A percentile compares a stretch with the other conserved stretches of the same genome.
phyloP scores from a whole-genome alignment of 2,888 invertebrate species.

The Xylophagus ater region DNA sequence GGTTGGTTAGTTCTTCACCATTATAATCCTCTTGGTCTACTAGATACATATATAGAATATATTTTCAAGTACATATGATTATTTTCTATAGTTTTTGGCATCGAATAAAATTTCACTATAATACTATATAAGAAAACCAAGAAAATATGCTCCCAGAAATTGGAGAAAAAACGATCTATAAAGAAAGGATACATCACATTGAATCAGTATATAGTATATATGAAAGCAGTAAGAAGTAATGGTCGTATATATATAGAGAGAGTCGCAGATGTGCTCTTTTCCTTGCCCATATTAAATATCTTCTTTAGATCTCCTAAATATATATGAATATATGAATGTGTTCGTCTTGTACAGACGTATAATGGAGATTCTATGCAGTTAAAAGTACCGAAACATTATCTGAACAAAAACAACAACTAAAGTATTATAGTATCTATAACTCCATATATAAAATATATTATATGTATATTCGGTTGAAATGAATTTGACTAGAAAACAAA shows the following conservation, averaged over 20 bases:
- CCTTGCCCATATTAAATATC: constrained; percentile 16
- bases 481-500: too few relatives aligned
- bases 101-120: constrained; percentile 12
- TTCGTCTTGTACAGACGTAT: constrained; percentile 11
- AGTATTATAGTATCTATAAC: too few relatives aligned
- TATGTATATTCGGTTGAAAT: too few relatives aligned
- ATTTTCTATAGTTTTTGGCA: too few relatives aligned
- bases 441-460: too few relatives aligned
- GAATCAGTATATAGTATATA: too few relatives aligned
- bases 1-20: constrained; percentile 9
- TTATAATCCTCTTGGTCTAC: constrained; percentile 9
- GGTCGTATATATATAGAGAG: too few relatives aligned
- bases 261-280: constrained; percentile 15
- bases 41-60: too few relatives aligned
- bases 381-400: too few relatives aligned
- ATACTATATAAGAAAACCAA: constrained; percentile 14
- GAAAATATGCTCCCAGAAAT: constrained; percentile 13
- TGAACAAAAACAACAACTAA: constrained; percentile 7
- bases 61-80: too few relatives aligned
- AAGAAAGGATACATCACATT: constrained; percentile 1
- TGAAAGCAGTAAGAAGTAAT: too few relatives aligned
- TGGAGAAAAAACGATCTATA: neutral
- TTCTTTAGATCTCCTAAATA: constrained; percentile 12
- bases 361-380: constrained; percentile 1
- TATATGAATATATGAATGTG: too few relatives aligned